Evolutionary conservation across 64 coral and sea anemone genomes (phyloP), one percentile per base, ranked within the genome.

Genomic region (Hydrozoanthus tunicans): DNA sequence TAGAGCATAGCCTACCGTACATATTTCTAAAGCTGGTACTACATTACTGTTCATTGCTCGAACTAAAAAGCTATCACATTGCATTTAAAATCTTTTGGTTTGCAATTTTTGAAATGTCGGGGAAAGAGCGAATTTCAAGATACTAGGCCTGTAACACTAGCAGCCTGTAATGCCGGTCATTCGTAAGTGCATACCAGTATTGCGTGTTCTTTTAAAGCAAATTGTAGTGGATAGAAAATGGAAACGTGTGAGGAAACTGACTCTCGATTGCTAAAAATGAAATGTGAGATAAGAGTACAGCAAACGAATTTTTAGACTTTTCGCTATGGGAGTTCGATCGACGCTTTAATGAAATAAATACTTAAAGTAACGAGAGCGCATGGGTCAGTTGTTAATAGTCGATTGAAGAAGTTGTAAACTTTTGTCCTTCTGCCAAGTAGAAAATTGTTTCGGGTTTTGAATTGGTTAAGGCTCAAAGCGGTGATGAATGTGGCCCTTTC

Each of bases 261-360:
- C 25, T 82, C 6, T 27, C 17, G 65, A 14, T 82, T 82, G 15
- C 23, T 64, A 61, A 81, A 81, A 10, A 62, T 23, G 57, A 82
- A 65, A 53, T 1, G 0, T 51, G 59, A 81, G 62, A 81, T 57
- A 15, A 53, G 51, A 81, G 63, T 5, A 64, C 24, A 63, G 1
- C 59, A 13, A 65, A 53, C 56, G 9, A 25, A 59, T 14, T 82
- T 27, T 62, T 13, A 59, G 6, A 43, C 32, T 43, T 81, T 81
- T 62, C 12, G 12, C 43, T 14, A 81, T 80, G 20, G 57, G 1
- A 26, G 8, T 62, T 12, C 32, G 23, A 26, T 5, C 5, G 15
- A n/a, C 26, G 17, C 57, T 81, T 81, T 81, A 6, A 81, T 43
- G 79, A 43, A 81, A 12, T 82, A 54, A 15, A 64, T 51, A 82